Evolutionary conservation across 2,797 vertebrate species (phyloP).

Genomic region (Ataeniobius toweri): DNA sequence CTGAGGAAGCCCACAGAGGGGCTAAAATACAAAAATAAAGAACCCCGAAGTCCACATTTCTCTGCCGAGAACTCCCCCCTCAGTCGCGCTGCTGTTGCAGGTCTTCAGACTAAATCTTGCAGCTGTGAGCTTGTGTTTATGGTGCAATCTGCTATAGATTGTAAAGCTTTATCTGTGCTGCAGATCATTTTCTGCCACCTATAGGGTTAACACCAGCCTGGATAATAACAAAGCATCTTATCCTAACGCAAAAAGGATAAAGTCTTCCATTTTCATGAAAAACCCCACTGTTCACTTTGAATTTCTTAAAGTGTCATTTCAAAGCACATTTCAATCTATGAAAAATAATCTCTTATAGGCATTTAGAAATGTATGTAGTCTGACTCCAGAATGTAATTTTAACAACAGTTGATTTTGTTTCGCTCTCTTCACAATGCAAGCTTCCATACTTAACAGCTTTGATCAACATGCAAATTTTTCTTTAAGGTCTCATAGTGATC

Average conservation of each 20-base stretch:
- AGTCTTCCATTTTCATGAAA: constrained; percentile 67
- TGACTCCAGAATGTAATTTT: constrained; percentile 40
- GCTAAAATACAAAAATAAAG: constrained; percentile 69
- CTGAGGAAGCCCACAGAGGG: constrained; percentile 73
- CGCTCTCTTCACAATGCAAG: constrained; percentile 28
- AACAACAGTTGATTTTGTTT: constrained; percentile 5
- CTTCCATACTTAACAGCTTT: constrained; percentile 53
- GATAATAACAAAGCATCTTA: constrained; percentile 74
- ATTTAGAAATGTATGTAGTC: constrained; percentile 44
- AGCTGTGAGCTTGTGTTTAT: constrained; percentile 59
- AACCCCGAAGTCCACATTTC: constrained; percentile 63
- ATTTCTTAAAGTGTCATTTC: constrained; percentile 48
- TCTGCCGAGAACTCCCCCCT: constrained; percentile 45
- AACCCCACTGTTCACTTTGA: constrained; percentile 65
- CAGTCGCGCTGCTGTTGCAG: constrained; percentile 47
- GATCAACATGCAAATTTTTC: constrained; percentile 41
- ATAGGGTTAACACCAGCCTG: constrained; percentile 51
- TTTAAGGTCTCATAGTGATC: constrained; percentile 40
- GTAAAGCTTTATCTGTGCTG: constrained; percentile 66
- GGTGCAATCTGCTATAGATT: constrained; percentile 57
- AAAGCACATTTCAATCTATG: constrained; percentile 56
- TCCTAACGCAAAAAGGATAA: constrained; percentile 56
- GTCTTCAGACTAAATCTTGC: constrained; percentile 55
- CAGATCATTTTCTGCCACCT: constrained; percentile 72
- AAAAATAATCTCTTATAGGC: constrained; percentile 51